Evolutionary conservation across 1,140 invertebrate genomes (phyloP), one percentile per base, ranked within the genome.

Genomic region (Aricia agestis): DNA sequence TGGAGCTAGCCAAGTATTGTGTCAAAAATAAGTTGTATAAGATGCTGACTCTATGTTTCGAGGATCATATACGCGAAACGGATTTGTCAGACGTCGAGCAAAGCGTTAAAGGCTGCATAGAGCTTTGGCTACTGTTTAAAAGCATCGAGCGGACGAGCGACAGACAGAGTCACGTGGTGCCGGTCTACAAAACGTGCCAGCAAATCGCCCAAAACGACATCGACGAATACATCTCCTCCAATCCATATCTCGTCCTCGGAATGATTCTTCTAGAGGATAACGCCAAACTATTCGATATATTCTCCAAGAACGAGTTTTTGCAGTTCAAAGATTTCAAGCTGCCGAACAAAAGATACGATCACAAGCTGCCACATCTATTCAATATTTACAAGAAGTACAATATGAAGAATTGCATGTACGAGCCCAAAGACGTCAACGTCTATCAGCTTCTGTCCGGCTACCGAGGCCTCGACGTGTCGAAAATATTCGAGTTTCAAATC

Each of bases 391-490:
- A 89, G 69, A 86, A 83, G 79, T 92, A 78, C 77, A 84, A 72
- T 66, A 88, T 81, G 58, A 77, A 70, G 71, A 87, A 83, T 72
- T 71, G 83, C 69, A 74, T 79, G 63, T 82, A 80, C 57, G 87
- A 86, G 52, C 82, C 80, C 69, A 92, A 89, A 77, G 91, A 93
- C 76, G 86, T 93, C 0, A 93, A 93, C 70, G 90, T 94, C 57
- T 94, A 94, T 75, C 92, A 94, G 74, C 80, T 94, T 70, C 76
- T 94, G 2, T 88, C 93, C 70, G 93, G 92, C 36, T 94, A 92
- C 67, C 82, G 92, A 65, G 93, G 93, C 42, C 84, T 94, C n/a
- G 92, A 93, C 76, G 87, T 92, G 11, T 92, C 90, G 0, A 89
- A 90, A 78, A 85, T 94, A 76, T 94, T 94, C 80, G 92, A 93